A percentile compares a stretch with the other conserved stretches of the same genome.
phyloP scores from a whole-genome alignment of 2,797 vertebrate genomes.

The Poecilia gillii region DNA sequence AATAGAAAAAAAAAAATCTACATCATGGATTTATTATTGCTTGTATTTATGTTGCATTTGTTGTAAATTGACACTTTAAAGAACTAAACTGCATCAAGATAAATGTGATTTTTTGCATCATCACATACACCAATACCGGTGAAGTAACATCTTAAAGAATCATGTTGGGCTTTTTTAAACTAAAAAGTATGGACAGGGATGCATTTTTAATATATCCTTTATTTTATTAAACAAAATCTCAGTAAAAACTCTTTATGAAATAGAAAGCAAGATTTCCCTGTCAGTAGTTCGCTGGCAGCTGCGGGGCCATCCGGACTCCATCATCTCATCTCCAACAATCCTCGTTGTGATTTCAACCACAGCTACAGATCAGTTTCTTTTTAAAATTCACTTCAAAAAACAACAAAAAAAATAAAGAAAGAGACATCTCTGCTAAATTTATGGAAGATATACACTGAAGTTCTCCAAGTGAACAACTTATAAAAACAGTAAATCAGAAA shows the following conservation, averaged over 20 bases:
- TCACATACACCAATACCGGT: neutral
- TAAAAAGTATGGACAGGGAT: neutral
- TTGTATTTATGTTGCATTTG: neutral
- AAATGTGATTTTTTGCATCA: neutral
- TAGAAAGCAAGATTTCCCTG: constrained; percentile 80
- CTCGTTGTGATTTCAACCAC: constrained; percentile 18
- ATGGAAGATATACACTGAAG: constrained; percentile 16
- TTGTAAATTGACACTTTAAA: neutral
- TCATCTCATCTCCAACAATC: constrained; percentile 1
- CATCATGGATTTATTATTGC: neutral
- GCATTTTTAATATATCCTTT: constrained; percentile 75
- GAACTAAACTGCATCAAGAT: neutral
- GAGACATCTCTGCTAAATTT: constrained; percentile 46
- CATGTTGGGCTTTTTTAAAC: neutral
- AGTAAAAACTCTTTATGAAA: constrained; percentile 80
- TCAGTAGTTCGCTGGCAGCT: constrained; percentile 76
- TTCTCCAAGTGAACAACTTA: constrained; percentile 50
- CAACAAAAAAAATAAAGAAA: neutral
- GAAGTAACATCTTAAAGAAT: neutral
- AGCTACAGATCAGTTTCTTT: constrained; percentile 20
- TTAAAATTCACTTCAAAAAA: constrained; percentile 21
- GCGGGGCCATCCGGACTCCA: constrained; percentile 40
- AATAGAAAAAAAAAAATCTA: neutral
- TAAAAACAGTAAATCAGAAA: constrained; percentile 46
- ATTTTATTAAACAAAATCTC: constrained; percentile 81